Conservation (phyloP, 1,140 invertebrate species). For the Temnothorax longispinosus region DNA sequence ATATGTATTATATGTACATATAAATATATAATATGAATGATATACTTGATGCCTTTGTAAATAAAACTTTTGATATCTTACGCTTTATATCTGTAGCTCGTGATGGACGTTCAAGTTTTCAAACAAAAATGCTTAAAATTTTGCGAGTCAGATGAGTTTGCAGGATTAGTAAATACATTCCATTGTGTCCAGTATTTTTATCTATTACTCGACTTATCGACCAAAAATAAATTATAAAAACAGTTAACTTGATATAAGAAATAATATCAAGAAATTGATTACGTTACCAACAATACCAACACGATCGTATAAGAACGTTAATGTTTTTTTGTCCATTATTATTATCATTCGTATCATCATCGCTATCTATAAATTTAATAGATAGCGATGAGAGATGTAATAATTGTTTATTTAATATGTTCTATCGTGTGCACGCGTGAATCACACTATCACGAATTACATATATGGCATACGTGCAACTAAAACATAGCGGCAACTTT, state of each 20-base stretch:
- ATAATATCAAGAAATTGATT: conserved; percentile 7
- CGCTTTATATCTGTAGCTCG: background rate
- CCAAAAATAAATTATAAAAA: conserved; percentile 19
- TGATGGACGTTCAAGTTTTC: background rate
- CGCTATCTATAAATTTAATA: background rate
- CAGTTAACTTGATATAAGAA: background rate
- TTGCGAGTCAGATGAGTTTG: background rate
- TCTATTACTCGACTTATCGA: background rate
- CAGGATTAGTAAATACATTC: background rate
- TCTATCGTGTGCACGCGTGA: background rate
- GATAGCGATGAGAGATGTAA: background rate
- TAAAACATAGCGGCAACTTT: background rate
- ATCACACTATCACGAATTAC: background rate
- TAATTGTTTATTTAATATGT: conserved; percentile 21
- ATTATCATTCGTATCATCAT: background rate
- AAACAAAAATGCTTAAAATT: background rate
- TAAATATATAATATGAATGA: background rate
- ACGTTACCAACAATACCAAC: conserved; percentile 10
- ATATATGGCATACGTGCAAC: background rate
- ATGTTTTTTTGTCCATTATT: conserved; percentile 2
- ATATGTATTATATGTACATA: background rate
- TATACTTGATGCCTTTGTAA: background rate
- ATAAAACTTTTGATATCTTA: background rate
- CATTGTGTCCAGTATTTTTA: background rate
- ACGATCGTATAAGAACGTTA: background rate